Base-by-base conservation (phyloP, 1,140 invertebrate species). In the Cryptotermes secundus region DNA sequence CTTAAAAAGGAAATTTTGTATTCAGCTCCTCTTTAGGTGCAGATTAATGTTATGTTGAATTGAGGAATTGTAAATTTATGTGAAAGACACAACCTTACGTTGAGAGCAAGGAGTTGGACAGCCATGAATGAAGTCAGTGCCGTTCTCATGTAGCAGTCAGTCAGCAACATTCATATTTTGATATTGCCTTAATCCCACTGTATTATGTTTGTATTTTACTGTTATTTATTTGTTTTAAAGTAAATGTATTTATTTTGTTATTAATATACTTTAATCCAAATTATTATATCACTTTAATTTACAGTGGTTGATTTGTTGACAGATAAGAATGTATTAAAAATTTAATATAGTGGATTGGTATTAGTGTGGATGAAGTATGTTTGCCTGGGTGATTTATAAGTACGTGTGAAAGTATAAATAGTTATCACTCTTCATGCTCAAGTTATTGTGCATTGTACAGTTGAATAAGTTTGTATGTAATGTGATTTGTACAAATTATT, bases 161-260 rank as follows among this genome's bases (percentile, higher is more conserved):
- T 72, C 59, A 31, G 59, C 26, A n/a, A n/a, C 26, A 72, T 72
- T 72, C 14, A 31, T 26, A 31, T 72, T 72, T 72, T 31, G 59
- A 31, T 14, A 72, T 72, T 72, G 59, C 26, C 26, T 72, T 72
- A 7, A 38, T 38, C 53, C 4, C 19, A 16, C 53, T 59, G 4
- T 72, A 31, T 72, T 72, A 31, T 72, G n/a, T 72, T n/a, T 59
- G 19, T 59, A 72, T 72, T 72, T 72, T 72, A 72, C 26, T 72
- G 59, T 72, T 72, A 72, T 72, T 72, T 72, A 72, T 72, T 72
- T 22, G 19, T 59, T 72, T 72, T 72, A 72, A 72, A 72, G 26
- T 72, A 72, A 72, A 31, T 72, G 59, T 72, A 72, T 72, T 72
- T 72, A 72, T 72, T 72, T 72, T 72, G 59, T 72, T 72, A 26